These are phyloP conservation scores for Apoderus coryli DNA, from an alignment of 2,888 invertebrate species.

Conservation along the genomic window DNA sequence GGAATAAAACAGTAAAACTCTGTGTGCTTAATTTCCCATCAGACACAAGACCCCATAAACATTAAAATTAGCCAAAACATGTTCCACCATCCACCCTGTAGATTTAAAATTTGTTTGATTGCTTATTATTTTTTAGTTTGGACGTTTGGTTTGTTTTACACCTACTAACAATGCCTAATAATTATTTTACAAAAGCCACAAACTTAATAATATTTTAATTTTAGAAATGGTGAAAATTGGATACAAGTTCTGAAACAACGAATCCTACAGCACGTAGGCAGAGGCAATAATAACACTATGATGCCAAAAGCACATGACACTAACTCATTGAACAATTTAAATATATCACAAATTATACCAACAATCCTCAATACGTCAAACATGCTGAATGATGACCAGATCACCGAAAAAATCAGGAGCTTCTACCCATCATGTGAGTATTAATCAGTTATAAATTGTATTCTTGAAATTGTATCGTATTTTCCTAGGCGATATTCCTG, in stretches of 20 bases:
- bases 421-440: slow-evolving; percentile 31
- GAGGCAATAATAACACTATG: slow-evolving; percentile 14
- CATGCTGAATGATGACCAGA: slow-evolving; percentile 21
- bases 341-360: slow-evolving; percentile 19
- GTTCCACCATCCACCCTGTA: no score
- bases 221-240: slow-evolving; percentile 23
- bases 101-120: no score
- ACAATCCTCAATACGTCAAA: slow-evolving; percentile 19
- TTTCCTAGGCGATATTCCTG: slow-evolving; percentile 38
- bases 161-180: no score
- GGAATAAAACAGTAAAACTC: no score
- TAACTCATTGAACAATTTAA: slow-evolving; percentile 14
- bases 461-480: slow-evolving; percentile 2
- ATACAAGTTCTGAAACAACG: slow-evolving; percentile 23
- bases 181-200: no score
- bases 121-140: no score
- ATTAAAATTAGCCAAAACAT: no score
- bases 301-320: no score
- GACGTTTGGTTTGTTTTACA: no score
- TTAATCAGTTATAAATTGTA: neutral
- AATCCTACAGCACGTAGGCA: slow-evolving; percentile 20
- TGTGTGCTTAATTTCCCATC: no score
- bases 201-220: no score
- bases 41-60: no score
- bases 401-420: slow-evolving; percentile 28